Base-by-base conservation (phyloP, 1,140 invertebrate species). In the Planococcus citri region DNA sequence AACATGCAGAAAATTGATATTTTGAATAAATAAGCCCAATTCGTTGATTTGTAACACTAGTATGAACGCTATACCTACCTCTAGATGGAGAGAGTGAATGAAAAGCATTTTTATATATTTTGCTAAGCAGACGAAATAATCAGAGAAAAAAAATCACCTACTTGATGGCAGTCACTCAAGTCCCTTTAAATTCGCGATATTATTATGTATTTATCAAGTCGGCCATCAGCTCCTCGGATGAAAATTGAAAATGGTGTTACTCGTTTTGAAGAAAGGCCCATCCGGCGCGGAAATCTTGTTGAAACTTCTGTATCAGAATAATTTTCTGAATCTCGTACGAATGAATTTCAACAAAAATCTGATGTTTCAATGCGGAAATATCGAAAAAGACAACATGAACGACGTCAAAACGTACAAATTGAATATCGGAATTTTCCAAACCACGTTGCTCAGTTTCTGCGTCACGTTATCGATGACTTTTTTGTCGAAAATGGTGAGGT, bases 391-490 rank as follows among this genome's bases (percentile, higher is more conserved):
- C 9, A 64, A 64, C 9, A 14, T 20, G 60, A 14, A 64, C 60
- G 60, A 64, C 9, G 60, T 64, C 3, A 64, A 64, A 64, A 64
- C 60, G 22, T 64, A 64, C 25, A 64, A 64, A 25, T 27, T 64
- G 60, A 20, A 64, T 27, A 64, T 64, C 22, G 60, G 60, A 64
- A 64, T 64, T 17, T 12, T 64, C 9, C 60, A 64, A 27, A 25
- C 60, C 21, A 64, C 60, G 12, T 25, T 64, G 60, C 21, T 64
- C 10, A 64, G 60, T 27, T 64, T 64, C 24, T 64, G 60, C 60
- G 21, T 64, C 60, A 27, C 60, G 8, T 64, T 64, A 25, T 64
- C 60, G 21, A 64, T 64, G 25, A 64, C 60, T 10, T 64, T 64
- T 25, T 6, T 64, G 60, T 64, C 60, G 22, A 64, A 64, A 64